A percentile compares a stretch with the other conserved stretches of the same genome.
Conservation (phyloP, 2,113 vertebrate species). For the Oenanthe oenanthe region DNA sequence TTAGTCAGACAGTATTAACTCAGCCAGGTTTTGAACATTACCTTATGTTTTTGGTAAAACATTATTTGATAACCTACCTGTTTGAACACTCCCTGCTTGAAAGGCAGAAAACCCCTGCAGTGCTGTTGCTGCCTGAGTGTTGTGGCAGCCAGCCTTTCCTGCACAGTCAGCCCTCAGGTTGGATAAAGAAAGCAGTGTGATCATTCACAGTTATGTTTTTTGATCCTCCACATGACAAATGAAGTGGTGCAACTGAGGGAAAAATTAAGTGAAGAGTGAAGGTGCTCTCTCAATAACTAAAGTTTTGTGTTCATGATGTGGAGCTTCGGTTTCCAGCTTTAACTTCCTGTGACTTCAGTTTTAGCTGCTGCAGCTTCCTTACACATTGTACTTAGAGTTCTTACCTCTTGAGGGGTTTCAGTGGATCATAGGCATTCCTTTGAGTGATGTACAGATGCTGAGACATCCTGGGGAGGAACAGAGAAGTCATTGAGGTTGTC, state of each 20-base stretch:
- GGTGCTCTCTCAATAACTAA: not conserved
- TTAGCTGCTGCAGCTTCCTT: not conserved
- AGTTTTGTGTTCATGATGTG: rapidly evolving
- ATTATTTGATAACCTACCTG: not conserved
- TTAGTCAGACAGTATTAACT: not conserved
- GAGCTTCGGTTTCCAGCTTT: not conserved
- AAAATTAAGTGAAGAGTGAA: not conserved
- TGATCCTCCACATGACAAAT: not conserved
- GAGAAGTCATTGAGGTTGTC: not conserved
- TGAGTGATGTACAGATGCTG: not conserved
- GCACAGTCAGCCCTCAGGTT: not conserved
- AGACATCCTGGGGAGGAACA: not conserved
- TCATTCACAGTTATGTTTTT: not conserved
- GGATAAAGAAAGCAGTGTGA: not conserved
- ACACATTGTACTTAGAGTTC: not conserved
- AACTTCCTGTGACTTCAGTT: not conserved
- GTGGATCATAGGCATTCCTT: not conserved
- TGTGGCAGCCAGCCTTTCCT: not conserved
- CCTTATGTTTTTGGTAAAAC: not conserved
- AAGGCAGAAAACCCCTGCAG: not conserved
- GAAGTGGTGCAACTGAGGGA: not conserved
- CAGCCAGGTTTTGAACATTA: not conserved
- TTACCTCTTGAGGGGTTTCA: not conserved
- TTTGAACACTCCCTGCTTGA: not conserved
- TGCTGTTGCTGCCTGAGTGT: not conserved